Conservation (phyloP, 2,888 invertebrate species). For the Therioaphis trifolii region DNA sequence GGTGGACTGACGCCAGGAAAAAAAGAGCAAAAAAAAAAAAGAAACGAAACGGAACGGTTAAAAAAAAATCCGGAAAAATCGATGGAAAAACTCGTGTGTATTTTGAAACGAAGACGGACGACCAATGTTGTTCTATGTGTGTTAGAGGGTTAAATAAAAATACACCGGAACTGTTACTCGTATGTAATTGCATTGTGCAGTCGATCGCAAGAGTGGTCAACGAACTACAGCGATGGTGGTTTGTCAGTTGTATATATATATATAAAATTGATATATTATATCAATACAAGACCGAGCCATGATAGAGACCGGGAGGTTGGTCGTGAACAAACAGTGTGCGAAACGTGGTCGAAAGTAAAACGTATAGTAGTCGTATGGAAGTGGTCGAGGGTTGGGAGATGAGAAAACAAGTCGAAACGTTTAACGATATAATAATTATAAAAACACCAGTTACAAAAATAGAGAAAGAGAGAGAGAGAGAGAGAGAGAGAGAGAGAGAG, state of each 20-base stretch:
- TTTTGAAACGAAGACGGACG: too few relatives aligned
- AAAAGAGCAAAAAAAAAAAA: not conserved
- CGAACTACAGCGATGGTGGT: too few relatives aligned
- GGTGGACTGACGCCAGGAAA: constrained; percentile 12
- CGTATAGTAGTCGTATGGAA: not conserved
- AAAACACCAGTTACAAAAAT: not conserved
- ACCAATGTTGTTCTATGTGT: not conserved
- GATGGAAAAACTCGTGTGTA: too few relatives aligned
- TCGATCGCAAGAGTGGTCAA: not conserved
- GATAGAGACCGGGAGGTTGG: too few relatives aligned
- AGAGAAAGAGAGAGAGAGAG: not conserved
- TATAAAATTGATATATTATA: too few relatives aligned
- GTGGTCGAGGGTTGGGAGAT: not conserved
- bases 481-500: not conserved
- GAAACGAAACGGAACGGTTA: too few relatives aligned
- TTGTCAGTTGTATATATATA: too few relatives aligned
- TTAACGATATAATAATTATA: not conserved
- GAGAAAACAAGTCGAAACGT: not conserved
- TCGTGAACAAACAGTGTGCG: too few relatives aligned
- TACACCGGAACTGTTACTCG: not conserved
- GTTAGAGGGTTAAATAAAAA: not conserved
- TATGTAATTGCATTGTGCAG: not conserved
- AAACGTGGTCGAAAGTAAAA: too few relatives aligned
- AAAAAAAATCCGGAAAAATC: too few relatives aligned
- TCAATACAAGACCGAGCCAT: too few relatives aligned